Base-by-base conservation (phyloP, 2,888 invertebrate genomes). In the Pammene fasciana region DNA sequence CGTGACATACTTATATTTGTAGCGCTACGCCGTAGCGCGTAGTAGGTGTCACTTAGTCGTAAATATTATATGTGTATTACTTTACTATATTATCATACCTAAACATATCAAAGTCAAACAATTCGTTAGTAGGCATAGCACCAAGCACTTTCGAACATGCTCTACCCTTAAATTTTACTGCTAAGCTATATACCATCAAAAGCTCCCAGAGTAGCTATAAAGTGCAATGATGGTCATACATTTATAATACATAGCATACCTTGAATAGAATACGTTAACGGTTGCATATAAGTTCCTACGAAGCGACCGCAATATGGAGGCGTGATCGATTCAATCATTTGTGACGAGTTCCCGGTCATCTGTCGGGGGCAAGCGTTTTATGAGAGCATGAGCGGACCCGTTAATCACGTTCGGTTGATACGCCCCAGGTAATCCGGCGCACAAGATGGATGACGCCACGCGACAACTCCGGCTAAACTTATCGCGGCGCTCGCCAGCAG, bases 371-470 rank as follows among this genome's bases (percentile, higher is more conserved):
- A 66, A 72, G 62, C 72, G 50, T 70, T 72, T 72, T 72, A 73
- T 73, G 71, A 73, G 67, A 62, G 71, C 67, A 71, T 67, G 71
- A 70, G 65, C 65, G 61, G 70, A 26, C 62, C 68, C 68, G 68
- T 66, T 73, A 68, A 73, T 72, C 72, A 72, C 71, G 65, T 64
- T 66, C 65, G 68, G 72, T 65, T 68, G 64, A 73, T 73, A 71
- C 68, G 71, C 68, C 68, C 61, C 72, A 72, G 68, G 68, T 71
- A 71, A 72, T 71, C 72, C 65, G 61, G 57, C 56, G 67, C 50
- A 13, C 65, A 72, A 73, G 72, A 73, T 72, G 72, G 73, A 73
- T 73, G 73, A 66, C 71, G 65, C 65, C 48, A 54, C 59, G 64
- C 65, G 56, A 56, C 70, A 64, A 68, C 68, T 56, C 62, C 67